Evolutionary conservation across 2,888 invertebrate species (phyloP).

Genomic region (Belgica antarctica): DNA sequence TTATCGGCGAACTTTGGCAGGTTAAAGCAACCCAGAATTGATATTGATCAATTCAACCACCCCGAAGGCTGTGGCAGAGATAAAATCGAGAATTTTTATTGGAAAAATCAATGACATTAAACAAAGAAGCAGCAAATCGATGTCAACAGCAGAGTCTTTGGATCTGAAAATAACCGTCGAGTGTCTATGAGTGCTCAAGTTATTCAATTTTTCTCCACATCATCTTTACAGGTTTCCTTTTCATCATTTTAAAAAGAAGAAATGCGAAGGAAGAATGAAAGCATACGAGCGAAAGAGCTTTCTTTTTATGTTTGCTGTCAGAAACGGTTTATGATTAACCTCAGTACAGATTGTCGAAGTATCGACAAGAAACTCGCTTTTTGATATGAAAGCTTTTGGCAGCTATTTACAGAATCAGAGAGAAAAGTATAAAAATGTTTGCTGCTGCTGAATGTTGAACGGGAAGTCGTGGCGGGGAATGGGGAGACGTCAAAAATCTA

Average conservation of each 20-base stretch:
- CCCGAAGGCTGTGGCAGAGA: neutral
- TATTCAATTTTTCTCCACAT: conserved; percentile 10
- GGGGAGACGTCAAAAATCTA: conserved; percentile 7
- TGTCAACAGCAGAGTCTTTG: neutral
- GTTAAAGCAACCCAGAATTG: too few species aligned
- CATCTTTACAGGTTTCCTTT: conserved; percentile 10
- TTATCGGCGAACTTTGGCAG: too few species aligned
- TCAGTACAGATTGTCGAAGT: neutral
- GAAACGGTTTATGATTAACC: neutral
- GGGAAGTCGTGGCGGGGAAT: neutral
- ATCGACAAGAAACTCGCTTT: conserved; percentile 18
- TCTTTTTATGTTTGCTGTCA: neutral
- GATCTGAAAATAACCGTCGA: neutral
- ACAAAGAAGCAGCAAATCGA: neutral
- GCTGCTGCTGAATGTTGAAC: neutral
- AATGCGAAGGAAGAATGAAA: neutral
- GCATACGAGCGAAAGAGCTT: neutral
- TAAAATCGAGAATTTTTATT: neutral
- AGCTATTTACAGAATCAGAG: conserved; percentile 22
- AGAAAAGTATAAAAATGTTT: neutral
- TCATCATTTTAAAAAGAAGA: neutral
- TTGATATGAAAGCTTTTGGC: conserved; percentile 26
- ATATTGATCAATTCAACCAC: neutral
- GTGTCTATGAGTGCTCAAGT: neutral
- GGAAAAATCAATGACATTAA: neutral